A percentile compares a stretch with the other conserved stretches of the same genome.
These are phyloP conservation scores for Bergia puertoricense DNA, from an alignment of 92 coral and sea anemone genomes.

Conservation along the genomic window DNA sequence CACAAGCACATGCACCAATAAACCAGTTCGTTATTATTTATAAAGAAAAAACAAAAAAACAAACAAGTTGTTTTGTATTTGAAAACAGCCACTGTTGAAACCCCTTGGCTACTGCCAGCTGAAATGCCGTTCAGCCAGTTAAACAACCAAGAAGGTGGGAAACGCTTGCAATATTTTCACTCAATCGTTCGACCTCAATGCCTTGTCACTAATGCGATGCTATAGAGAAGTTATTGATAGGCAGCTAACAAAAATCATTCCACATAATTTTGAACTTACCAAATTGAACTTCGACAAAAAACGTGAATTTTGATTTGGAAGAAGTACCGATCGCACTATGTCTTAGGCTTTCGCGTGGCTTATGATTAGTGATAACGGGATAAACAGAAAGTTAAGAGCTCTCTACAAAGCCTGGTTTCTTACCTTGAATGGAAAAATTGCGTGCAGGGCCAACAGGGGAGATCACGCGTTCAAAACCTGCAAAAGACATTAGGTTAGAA, in stretches of 20 bases:
- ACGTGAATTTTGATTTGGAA: slow-evolving; percentile 12
- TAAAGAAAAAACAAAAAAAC: neutral
- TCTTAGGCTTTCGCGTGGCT: neutral
- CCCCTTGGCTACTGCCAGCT: neutral
- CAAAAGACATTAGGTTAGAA: slow-evolving; percentile 33
- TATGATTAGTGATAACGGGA: neutral
- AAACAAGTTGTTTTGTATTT: neutral
- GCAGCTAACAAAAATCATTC: neutral
- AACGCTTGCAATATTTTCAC: too few relatives aligned
- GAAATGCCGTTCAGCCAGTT: neutral
- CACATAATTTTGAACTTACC: neutral
- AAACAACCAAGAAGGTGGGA: neutral
- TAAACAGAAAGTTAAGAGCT: neutral
- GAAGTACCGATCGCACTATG: neutral
- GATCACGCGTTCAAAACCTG: slow-evolving; percentile 43
- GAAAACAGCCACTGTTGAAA: slow-evolving; percentile 1
- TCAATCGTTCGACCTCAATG: neutral
- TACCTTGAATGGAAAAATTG: slow-evolving; percentile 29
- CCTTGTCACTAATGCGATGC: neutral
- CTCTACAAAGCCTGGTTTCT: neutral
- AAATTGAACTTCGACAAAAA: neutral
- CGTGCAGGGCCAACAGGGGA: slow-evolving; percentile 41
- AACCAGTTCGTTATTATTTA: neutral
- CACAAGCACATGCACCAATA: neutral
- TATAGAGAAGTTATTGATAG: neutral